phyloP scores from a whole-genome alignment of 1,140 invertebrate species.

The Sminthurides bifidus region DNA sequence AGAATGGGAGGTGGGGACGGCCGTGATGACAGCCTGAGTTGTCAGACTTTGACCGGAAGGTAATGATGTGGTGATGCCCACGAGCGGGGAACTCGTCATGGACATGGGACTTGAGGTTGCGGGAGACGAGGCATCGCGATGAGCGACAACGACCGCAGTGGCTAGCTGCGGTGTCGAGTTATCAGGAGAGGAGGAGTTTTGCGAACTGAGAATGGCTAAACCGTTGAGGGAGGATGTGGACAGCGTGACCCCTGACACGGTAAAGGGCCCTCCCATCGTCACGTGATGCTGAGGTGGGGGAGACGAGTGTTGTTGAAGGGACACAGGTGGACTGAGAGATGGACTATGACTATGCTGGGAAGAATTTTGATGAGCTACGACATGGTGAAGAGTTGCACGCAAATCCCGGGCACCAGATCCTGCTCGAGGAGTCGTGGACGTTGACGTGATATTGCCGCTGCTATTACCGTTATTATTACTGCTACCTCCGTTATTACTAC shows the following conservation, averaged over 20 bases:
- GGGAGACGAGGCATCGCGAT: conserved; percentile 24
- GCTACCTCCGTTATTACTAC: not conserved
- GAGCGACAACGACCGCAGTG: conserved; percentile 30
- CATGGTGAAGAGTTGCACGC: conserved; percentile 2
- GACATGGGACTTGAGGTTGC: conserved; percentile 30
- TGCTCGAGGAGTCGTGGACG: too few relatives aligned
- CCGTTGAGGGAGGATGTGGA: conserved; percentile 40
- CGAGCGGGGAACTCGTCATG: conserved; percentile 35
- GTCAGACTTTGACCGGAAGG: conserved; percentile 37
- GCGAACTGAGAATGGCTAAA: conserved; percentile 40
- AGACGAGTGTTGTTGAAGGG: conserved; percentile 26
- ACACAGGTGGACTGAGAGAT: conserved; percentile 8
- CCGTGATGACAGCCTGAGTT: conserved; percentile 38
- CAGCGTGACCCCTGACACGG: conserved; percentile 43
- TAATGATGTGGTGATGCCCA: conserved; percentile 39
- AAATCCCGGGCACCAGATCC: conserved; percentile 7
- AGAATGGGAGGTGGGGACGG: conserved; percentile 38
- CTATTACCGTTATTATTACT: not conserved
- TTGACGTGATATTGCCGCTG: not conserved
- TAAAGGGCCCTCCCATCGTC: conserved; percentile 29
- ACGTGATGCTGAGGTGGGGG: conserved; percentile 40
- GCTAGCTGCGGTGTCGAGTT: conserved; percentile 29
- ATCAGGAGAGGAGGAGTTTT: conserved; percentile 33
- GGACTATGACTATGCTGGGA: conserved; percentile 35
- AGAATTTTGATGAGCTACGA: conserved; percentile 38